A percentile compares a stretch with the other conserved stretches of the same genome.
Evolutionary conservation across 2,113 vertebrate species (phyloP).

Genomic region (Zonotrichia leucophrys): DNA sequence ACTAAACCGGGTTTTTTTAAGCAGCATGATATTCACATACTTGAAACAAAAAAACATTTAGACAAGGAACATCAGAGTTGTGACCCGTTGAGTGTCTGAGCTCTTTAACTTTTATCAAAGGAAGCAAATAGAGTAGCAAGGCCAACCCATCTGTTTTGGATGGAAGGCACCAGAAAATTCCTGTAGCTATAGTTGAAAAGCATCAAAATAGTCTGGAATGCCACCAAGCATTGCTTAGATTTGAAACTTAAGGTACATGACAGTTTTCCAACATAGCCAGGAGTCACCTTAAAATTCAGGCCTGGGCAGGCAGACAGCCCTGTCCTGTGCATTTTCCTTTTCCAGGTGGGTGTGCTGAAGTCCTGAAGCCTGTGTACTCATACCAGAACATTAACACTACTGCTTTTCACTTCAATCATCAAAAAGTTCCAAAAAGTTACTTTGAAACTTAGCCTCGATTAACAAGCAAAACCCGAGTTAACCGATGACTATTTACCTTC

Average conservation of each 20-base stretch:
- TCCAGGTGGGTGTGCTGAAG: slow-evolving; percentile 44
- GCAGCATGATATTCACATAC: not conserved
- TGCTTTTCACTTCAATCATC: slow-evolving; percentile 62
- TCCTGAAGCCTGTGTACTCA: slow-evolving; percentile 45
- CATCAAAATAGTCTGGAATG: not conserved
- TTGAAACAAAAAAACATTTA: slow-evolving; percentile 27
- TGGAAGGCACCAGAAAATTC: not conserved
- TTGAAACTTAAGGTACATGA: not conserved
- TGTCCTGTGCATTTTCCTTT: not conserved
- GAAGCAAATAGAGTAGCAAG: not conserved
- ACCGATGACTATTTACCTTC: slow-evolving; percentile 42
- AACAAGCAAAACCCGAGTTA: slow-evolving; percentile 42
- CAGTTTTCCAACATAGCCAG: not conserved
- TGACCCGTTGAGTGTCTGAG: not conserved
- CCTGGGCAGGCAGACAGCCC: not conserved
- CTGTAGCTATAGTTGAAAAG: not conserved
- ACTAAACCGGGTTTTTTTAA: not conserved
- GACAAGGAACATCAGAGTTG: slow-evolving; percentile 2
- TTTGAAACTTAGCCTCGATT: slow-evolving; percentile 66
- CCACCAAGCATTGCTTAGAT: not conserved
- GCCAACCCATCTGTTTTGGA: not conserved
- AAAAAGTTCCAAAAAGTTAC: slow-evolving; percentile 56
- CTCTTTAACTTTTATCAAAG: slow-evolving; percentile 15
- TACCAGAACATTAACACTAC: slow-evolving; percentile 63
- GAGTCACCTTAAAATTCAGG: not conserved